Evolutionary conservation across 2,113 vertebrate genomes (phyloP), one percentile per base, ranked within the genome.

Genomic region (Procavia capensis): DNA sequence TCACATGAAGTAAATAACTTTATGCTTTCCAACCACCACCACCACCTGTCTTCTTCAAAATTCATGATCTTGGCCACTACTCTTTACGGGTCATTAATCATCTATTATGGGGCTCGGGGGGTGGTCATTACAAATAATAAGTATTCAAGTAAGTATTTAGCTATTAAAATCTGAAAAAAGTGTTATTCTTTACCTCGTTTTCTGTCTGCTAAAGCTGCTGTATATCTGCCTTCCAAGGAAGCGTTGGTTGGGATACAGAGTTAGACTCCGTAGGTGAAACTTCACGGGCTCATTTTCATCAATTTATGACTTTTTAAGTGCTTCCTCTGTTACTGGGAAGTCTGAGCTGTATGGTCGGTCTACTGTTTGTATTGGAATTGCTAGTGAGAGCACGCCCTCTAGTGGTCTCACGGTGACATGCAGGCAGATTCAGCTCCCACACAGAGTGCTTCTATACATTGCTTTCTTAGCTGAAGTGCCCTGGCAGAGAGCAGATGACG

Each of bases 301-400:
- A 45, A 47, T 59, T 34, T 75, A 27, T 86, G 78, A 19, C 17
- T 78, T 88, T 92, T 83, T 22, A 72, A 61, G n/a, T 41, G 36
- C 20, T 34, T 57, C 22, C 36, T 20, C 20, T 0, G 3, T 82
- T 31, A 24, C 14, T 25, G 41, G 45, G 13, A 68, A 84, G 10
- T 36, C 45, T 45, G 47, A 68, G 54, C 17, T 31, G 2, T 6
- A 34, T 13, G 10, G 10, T 36, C n/a, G n/a, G n/a, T n/a, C 93
- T 63, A 74, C 25, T 19, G 16, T 16, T 16, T 78, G 43, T 45
- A 74, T 50, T 45, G 8, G 13, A 43, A n/a, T 84, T 61, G 61
- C 61, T 75, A 39, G 41, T 4, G 27, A 41, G 10, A 94, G 70
- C 34, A 6, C 2, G 36, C 90, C 95, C 85, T 87, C 96, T 94